These are phyloP conservation scores for Acanthochromis polyacanthus DNA, from an alignment of 2,113 vertebrate species.

Conservation along the genomic window DNA sequence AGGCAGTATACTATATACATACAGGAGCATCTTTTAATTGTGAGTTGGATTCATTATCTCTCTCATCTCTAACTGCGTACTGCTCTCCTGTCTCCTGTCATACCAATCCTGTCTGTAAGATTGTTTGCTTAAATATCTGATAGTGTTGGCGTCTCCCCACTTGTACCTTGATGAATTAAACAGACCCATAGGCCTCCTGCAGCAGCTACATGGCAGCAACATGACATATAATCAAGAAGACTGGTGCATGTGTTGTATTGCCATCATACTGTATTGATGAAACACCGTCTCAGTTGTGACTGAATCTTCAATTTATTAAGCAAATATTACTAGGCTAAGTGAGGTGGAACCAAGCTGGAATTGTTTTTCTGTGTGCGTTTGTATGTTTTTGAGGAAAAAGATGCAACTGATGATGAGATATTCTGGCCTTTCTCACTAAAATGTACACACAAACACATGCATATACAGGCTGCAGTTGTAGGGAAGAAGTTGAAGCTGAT, in stretches of 20 bases:
- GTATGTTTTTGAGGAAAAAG: slow-evolving; percentile 4
- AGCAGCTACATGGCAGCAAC: slow-evolving; percentile 30
- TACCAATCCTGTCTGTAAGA: neutral
- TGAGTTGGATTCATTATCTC: slow-evolving; percentile 1
- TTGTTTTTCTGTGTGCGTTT: slow-evolving; percentile 6
- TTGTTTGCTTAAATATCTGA: slow-evolving; percentile 4
- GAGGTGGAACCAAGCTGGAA: slow-evolving; percentile 21
- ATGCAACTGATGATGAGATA: slow-evolving; percentile 18
- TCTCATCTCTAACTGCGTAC: neutral
- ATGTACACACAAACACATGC: neutral
- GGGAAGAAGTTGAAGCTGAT: slow-evolving; percentile 29
- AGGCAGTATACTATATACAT: neutral
- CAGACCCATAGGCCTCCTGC: neutral
- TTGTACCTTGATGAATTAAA: slow-evolving; percentile 32
- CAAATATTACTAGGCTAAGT: slow-evolving; percentile 26
- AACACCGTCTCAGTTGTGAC: slow-evolving; percentile 28
- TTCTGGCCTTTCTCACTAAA: slow-evolving; percentile 12
- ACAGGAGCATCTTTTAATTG: slow-evolving; percentile 4
- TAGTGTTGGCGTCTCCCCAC: neutral
- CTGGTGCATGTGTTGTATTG: neutral
- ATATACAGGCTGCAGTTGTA: neutral
- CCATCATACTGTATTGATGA: slow-evolving; percentile 29
- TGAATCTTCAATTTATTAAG: slow-evolving; percentile 33
- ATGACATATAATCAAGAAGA: slow-evolving; percentile 37
- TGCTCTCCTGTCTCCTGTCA: neutral